These are phyloP conservation scores for Eupristina koningsbergeri DNA, from an alignment of 1,140 invertebrate genomes.

Conservation along the genomic window DNA sequence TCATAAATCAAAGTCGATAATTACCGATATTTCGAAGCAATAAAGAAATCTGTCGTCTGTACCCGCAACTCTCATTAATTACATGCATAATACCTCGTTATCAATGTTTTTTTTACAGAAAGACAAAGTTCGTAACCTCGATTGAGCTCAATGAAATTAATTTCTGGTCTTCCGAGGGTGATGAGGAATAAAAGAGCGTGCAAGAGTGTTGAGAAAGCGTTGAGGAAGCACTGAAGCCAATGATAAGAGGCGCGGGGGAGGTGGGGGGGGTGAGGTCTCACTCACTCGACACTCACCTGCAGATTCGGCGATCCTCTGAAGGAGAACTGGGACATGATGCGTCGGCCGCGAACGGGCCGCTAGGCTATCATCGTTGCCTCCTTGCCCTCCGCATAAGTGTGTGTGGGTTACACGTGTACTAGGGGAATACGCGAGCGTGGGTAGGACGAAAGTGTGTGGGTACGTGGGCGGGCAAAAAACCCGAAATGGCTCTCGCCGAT, in stretches of 20 bases:
- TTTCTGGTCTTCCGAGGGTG: no score
- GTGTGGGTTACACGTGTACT: not conserved
- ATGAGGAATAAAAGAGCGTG: not conserved
- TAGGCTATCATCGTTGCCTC: slow-evolving; percentile 69
- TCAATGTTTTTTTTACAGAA: no score
- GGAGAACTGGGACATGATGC: slow-evolving; percentile 80
- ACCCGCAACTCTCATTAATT: no score
- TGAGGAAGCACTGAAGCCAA: no score
- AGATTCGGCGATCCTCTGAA: slow-evolving; percentile 79
- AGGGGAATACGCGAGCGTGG: not conserved
- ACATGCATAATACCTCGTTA: no score
- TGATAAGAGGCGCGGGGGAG: not conserved
- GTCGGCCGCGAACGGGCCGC: slow-evolving; percentile 74
- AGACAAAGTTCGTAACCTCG: no score
- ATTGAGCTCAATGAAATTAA: no score
- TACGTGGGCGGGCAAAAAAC: not conserved
- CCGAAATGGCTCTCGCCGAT: not conserved
- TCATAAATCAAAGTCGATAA: no score
- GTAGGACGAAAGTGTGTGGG: not conserved
- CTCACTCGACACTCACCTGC: slow-evolving; percentile 71
- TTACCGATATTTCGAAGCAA: no score
- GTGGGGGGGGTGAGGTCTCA: no score
- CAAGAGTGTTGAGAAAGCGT: no score
- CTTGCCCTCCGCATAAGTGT: slow-evolving; percentile 36
- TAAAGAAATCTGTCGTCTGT: no score